phyloP scores from a whole-genome alignment of 2,113 vertebrate species.

The Megaptera novaeangliae region DNA sequence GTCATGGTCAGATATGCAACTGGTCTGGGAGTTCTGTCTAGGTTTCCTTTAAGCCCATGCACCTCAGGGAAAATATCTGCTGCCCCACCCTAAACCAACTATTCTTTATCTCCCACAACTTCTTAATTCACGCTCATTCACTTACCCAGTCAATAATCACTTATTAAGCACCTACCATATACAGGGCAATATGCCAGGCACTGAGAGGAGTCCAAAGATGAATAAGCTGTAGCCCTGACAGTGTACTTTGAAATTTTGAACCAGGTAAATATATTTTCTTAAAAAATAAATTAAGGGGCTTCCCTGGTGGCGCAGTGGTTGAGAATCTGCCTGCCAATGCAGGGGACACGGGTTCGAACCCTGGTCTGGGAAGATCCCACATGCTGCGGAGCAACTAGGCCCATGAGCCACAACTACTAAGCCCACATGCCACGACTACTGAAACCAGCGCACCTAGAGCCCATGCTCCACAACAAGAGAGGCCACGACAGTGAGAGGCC shows the following conservation, averaged over 20 bases:
- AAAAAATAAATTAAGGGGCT: no score
- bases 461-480: no score
- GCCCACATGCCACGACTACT: no score
- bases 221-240: not conserved
- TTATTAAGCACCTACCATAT: not conserved
- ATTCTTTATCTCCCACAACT: not conserved
- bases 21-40: not conserved
- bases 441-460: no score
- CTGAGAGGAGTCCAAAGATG: not conserved
- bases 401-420: no score
- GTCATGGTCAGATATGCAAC: not conserved
- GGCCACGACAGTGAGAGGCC: no score
- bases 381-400: no score
- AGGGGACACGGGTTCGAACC: no score
- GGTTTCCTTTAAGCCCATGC: not conserved
- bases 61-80: not conserved
- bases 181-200: not conserved
- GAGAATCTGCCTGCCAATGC: no score
- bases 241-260: not conserved
- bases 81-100: not conserved
- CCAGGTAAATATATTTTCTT: not conserved
- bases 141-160: not conserved
- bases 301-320: no score
- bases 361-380: no score
- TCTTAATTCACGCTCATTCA: not conserved